A percentile compares a stretch with the other conserved stretches of the same genome.
These are phyloP conservation scores for Pelobates fuscus DNA, from an alignment of 2,113 vertebrate species.

Conservation along the genomic window DNA sequence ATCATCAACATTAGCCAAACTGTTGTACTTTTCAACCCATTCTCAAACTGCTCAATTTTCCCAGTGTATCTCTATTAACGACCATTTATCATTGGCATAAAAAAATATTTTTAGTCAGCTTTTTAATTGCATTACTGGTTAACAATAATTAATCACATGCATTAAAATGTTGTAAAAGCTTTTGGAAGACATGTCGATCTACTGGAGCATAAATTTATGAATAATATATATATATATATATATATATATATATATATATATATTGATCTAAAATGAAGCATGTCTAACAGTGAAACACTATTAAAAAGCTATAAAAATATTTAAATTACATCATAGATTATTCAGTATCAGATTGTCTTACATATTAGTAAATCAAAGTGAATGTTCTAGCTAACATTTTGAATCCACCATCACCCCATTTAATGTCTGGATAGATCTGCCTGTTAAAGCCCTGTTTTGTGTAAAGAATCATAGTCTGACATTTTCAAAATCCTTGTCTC, in stretches of 20 bases:
- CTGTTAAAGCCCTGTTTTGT: too few relatives aligned
- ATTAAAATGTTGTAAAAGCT: constrained; percentile 21
- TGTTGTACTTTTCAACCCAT: background rate
- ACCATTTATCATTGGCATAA: constrained; percentile 28
- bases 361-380: background rate
- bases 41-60: background rate
- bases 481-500: too few relatives aligned
- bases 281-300: constrained; percentile 29
- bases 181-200: constrained; percentile 35
- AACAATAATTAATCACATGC: constrained; percentile 36
- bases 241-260: constrained; percentile 34
- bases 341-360: background rate
- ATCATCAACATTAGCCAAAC: background rate
- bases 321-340: constrained; percentile 12
- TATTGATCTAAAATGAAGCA: constrained; percentile 43
- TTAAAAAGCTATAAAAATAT: constrained; percentile 39
- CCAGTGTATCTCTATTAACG: constrained; percentile 3
- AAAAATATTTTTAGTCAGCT: constrained; percentile 40
- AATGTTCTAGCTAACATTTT: too few relatives aligned
- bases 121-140: constrained; percentile 40
- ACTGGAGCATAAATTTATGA: constrained; percentile 31
- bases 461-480: too few relatives aligned
- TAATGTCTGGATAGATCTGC: too few relatives aligned
- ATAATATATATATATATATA: constrained; percentile 42
- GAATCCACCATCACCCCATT: too few relatives aligned